Evolutionary conservation across 2,888 invertebrate genomes (phyloP).

Genomic region (Choristoneura rosaceana): DNA sequence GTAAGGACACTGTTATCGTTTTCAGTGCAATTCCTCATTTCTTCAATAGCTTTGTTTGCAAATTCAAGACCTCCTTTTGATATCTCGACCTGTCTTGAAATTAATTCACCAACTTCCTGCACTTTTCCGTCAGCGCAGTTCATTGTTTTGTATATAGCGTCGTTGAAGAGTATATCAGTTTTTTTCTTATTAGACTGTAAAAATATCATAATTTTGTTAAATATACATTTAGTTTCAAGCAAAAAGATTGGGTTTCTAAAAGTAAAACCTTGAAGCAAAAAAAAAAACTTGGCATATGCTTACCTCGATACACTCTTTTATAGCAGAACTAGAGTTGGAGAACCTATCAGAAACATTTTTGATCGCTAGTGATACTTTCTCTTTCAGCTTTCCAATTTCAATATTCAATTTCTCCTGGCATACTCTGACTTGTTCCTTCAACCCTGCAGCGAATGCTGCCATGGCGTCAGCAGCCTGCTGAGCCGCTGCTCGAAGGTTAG

Average conservation of each 20-base stretch:
- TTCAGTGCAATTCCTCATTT: slow-evolving; percentile 66
- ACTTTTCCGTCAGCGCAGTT: slow-evolving; percentile 66
- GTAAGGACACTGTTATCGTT: slow-evolving; percentile 55
- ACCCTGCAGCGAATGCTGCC: slow-evolving; percentile 56
- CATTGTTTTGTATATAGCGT: slow-evolving; percentile 57
- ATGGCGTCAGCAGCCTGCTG: slow-evolving; percentile 64
- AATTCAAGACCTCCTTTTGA: slow-evolving; percentile 57
- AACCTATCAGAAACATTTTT: slow-evolving; percentile 59
- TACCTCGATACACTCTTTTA: slow-evolving; percentile 68
- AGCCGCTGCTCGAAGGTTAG: slow-evolving; percentile 61
- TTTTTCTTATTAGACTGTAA: slow-evolving; percentile 60
- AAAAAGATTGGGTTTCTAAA: no score
- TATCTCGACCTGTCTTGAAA: slow-evolving; percentile 53
- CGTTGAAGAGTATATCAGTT: slow-evolving; percentile 60
- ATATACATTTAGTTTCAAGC: background rate
- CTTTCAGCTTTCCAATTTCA: slow-evolving; percentile 60
- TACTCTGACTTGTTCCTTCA: slow-evolving; percentile 57
- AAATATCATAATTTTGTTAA: background rate
- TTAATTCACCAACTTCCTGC: slow-evolving; percentile 56
- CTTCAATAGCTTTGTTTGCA: slow-evolving; percentile 56
- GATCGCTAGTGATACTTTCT: slow-evolving; percentile 58
- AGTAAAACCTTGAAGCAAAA: no score
- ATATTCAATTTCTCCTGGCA: slow-evolving; percentile 55
- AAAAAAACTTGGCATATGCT: background rate
- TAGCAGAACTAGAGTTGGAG: slow-evolving; percentile 55